Percentiles rank a stretch among this genome's conserved stretches.
Evolutionary conservation across 2,888 invertebrate species (phyloP).

Genomic region (Caenorhabditis sulstoni): DNA sequence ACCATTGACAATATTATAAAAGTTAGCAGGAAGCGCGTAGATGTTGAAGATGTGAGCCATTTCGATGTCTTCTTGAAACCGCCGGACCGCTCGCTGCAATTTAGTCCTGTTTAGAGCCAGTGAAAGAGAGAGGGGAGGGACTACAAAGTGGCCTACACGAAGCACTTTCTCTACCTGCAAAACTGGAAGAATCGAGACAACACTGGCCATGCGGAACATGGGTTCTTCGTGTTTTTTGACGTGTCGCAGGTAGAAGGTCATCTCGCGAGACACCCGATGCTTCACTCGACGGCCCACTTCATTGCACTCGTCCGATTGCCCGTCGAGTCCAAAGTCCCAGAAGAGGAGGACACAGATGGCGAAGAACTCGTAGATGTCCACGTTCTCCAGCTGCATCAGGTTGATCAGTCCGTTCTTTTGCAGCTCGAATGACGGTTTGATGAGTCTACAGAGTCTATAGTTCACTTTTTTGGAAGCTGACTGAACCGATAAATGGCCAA

Average conservation of each 20-base stretch:
- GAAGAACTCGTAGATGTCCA: constrained; percentile 59
- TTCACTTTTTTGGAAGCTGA: constrained; percentile 5
- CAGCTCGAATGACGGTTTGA: constrained; percentile 56
- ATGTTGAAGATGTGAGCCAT: constrained; percentile 63
- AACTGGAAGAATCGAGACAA: constrained; percentile 47
- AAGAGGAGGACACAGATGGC: constrained; percentile 51
- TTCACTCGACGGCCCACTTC: constrained; percentile 44
- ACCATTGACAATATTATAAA: constrained; percentile 60
- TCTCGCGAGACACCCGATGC: constrained; percentile 49
- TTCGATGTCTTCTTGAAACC: constrained; percentile 64
- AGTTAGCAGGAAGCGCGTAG: constrained; percentile 53
- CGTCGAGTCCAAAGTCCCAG: constrained; percentile 64
- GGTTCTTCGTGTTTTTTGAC: constrained; percentile 56
- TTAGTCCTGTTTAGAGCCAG: no score
- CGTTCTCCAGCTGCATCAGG: constrained; percentile 44
- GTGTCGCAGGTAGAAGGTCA: constrained; percentile 56
- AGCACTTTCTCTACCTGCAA: constrained; percentile 58
- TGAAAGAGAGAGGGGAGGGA: no score
- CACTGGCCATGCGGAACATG: constrained; percentile 38
- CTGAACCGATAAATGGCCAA: neutral
- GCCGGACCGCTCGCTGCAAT: constrained; percentile 56
- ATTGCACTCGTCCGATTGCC: constrained; percentile 53
- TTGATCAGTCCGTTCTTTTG: constrained; percentile 56
- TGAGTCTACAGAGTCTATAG: constrained; percentile 53
- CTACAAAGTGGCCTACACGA: no score